Percentiles rank a stretch among this genome's conserved stretches.
Evolutionary conservation across 2,113 vertebrate genomes (phyloP).

Genomic region (Cynopterus brachyotis): DNA sequence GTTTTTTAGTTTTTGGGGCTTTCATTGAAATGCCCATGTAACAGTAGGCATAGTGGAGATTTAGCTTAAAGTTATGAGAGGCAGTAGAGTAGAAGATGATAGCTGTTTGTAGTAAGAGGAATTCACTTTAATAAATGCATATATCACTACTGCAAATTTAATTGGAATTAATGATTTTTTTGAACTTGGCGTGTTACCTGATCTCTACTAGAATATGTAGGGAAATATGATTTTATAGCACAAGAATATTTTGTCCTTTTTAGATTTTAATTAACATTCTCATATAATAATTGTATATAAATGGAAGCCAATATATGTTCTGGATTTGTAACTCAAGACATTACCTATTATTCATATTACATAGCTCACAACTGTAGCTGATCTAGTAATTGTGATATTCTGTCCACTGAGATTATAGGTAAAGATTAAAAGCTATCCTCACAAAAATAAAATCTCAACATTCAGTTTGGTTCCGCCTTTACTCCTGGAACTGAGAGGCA

Average conservation of each 20-base stretch:
- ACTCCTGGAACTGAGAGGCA: not conserved
- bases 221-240: slow-evolving; percentile 20
- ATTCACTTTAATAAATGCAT: slow-evolving; percentile 47
- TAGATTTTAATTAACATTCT: not conserved
- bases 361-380: not conserved
- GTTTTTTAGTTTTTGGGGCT: not conserved
- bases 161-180: slow-evolving; percentile 17
- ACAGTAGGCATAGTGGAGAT: not conserved
- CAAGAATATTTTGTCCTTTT: slow-evolving; percentile 12
- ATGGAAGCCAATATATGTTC: not conserved
- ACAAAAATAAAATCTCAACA: not conserved
- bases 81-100: not conserved
- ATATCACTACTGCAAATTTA: slow-evolving; percentile 34
- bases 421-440: not conserved
- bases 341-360: not conserved
- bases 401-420: not conserved
- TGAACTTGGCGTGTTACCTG: not conserved
- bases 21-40: slow-evolving; percentile 23
- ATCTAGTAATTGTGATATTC: not conserved
- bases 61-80: slow-evolving; percentile 10
- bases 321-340: not conserved
- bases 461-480: not conserved
- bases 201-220: not conserved
- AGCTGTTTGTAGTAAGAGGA: slow-evolving; percentile 36
- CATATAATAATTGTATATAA: not conserved